phyloP scores from a whole-genome alignment of 2,888 invertebrate species.

The Drosophila pseudotakahashii region DNA sequence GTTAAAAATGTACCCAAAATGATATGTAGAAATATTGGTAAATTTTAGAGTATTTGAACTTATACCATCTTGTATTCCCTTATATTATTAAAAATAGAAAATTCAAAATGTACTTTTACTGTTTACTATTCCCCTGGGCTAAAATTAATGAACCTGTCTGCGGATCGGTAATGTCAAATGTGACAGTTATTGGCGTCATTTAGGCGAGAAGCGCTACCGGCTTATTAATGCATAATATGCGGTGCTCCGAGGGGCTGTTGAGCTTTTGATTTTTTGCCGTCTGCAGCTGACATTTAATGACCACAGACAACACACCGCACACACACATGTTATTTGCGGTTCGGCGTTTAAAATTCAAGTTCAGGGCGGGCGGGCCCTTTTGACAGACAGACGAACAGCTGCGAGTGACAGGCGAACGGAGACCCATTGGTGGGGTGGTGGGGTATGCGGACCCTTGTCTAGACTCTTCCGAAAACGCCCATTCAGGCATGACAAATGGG shows the following conservation, averaged over 20 bases:
- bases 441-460: constrained; percentile 30
- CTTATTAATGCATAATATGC: constrained; percentile 39
- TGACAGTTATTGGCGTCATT: constrained; percentile 45
- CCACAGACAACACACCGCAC: constrained; percentile 53
- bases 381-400: constrained; percentile 60
- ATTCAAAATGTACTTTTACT: background rate
- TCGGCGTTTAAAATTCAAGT: constrained; percentile 72
- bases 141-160: background rate
- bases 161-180: constrained; percentile 23
- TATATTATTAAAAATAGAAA: no score
- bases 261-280: constrained; percentile 45
- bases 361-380: constrained; percentile 45
- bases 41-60: no score
- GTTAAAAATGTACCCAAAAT: background rate
- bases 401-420: constrained; percentile 60
- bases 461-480: constrained; percentile 25
- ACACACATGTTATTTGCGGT: constrained; percentile 68
- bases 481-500: constrained; percentile 45
- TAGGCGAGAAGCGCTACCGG: constrained; percentile 14
- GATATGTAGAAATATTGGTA: background rate
- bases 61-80: no score
- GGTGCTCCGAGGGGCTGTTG: constrained; percentile 21
- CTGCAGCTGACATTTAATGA: constrained; percentile 74
- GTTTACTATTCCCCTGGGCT: background rate
- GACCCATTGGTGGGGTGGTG: background rate